Conservation (phyloP, 2,888 invertebrate genomes). For the Phoronis australis region DNA sequence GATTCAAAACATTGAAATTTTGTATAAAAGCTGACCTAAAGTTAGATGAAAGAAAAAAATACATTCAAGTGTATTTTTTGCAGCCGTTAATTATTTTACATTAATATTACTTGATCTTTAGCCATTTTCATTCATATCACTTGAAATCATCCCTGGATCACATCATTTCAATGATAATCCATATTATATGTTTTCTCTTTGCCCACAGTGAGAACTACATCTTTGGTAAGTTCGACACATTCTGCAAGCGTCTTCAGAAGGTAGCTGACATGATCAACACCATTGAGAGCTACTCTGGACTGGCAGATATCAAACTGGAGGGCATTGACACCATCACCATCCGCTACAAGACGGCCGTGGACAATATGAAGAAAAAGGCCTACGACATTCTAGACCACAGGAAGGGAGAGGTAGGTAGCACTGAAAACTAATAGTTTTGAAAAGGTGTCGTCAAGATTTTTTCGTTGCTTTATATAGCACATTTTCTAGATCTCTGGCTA, state of each 20-base stretch:
- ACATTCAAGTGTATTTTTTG: not conserved
- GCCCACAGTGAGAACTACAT: conserved; percentile 82
- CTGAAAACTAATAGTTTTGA: no score
- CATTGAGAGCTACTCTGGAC: conserved; percentile 75
- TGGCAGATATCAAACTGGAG: conserved; percentile 64
- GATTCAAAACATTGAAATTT: no score
- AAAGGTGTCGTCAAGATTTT: no score
- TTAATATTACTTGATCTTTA: not conserved
- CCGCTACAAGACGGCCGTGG: conserved; percentile 78
- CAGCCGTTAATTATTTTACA: not conserved
- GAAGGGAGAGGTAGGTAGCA: conserved; percentile 64
- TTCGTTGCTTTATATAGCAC: no score
- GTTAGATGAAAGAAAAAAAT: no score
- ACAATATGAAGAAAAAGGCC: conserved; percentile 74
- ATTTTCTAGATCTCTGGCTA: no score
- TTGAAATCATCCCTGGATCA: not conserved
- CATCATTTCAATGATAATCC: not conserved
- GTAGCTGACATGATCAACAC: conserved; percentile 85
- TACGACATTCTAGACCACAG: conserved; percentile 91
- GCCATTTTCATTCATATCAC: not conserved
- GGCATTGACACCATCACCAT: conserved; percentile 62
- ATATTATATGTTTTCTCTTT: not conserved
- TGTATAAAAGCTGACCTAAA: no score
- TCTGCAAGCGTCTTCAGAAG: conserved; percentile 80
- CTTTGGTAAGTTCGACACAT: conserved; percentile 93